Evolutionary conservation across 2,797 vertebrate species (phyloP), one percentile per base, ranked within the genome.

Genomic region (Amniataba percoides): DNA sequence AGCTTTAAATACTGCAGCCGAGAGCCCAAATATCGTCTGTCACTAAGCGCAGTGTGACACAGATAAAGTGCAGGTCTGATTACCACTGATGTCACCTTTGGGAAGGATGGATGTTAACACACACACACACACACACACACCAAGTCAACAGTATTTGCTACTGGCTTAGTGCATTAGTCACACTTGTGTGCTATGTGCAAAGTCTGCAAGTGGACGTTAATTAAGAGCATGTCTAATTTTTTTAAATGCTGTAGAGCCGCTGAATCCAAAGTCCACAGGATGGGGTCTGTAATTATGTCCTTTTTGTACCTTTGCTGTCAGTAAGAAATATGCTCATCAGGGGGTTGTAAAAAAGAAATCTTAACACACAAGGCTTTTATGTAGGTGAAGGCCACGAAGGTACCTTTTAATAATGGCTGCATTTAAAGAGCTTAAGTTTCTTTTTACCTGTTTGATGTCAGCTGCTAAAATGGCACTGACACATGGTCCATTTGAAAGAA

Each of bases 51-150:
- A 65, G 71, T 42, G 62, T 80, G 86, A 82, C 81, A 77, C 81
- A 55, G 71, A 90, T 84, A 66, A 62, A 87, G 65, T 69, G 27
- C 69, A 74, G 87, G 48, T 87, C 86, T 82, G 75, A 81, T 93
- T 92, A 85, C 85, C 14, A 1, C 78, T 83, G 87, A 92, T 89
- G 80, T 88, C 77, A 88, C 83, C 74, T 87, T 79, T 51, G 62
- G 80, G 71, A 80, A 71, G 72, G 82, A 63, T 74, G 61, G 83
- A 70, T 67, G 59, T 74, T 56, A 63, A 52, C 18, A 4, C 56
- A 48, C n/a, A 61, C 42, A 51, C 40, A 45, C 45, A 23, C 25
- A 43, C 53, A 14, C 51, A 55, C n/a, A 0, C 52, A 27, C n/a
- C 12, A 11, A 23, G 70, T 78, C 31, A 61, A 52, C 69, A 77